phyloP scores from a whole-genome alignment of 1,140 invertebrate species.

The Metaphire vulgaris region DNA sequence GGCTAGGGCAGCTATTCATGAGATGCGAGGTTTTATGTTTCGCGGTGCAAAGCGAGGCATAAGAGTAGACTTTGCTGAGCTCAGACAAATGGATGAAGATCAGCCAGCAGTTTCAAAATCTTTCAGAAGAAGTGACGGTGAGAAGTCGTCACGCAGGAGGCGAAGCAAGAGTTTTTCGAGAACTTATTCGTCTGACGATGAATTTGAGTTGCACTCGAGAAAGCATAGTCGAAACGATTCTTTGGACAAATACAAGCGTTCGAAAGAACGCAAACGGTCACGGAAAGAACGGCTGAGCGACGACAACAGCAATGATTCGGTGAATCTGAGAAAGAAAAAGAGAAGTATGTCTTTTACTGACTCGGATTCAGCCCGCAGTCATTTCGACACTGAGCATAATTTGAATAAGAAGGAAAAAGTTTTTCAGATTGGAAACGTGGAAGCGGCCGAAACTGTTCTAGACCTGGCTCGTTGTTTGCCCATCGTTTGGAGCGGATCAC shows the following conservation, averaged over 20 bases:
- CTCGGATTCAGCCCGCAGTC: background rate
- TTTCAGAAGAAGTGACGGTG: background rate
- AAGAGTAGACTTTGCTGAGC: conserved; percentile 88
- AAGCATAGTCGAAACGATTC: background rate
- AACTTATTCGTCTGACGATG: background rate
- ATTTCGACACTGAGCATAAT: background rate
- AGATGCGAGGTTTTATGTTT: conserved; percentile 89
- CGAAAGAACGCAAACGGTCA: background rate
- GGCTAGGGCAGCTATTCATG: conserved; percentile 88
- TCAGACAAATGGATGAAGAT: conserved; percentile 14
- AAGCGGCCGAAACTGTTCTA: conserved; percentile 34
- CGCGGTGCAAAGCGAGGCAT: conserved; percentile 80
- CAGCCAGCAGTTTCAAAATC: background rate
- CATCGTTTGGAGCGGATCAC: conserved; percentile 83
- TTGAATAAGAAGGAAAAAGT: conserved; percentile 8
- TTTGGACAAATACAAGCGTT: background rate
- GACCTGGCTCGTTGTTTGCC: conserved; percentile 58
- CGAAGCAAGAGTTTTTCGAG: conserved; percentile 5
- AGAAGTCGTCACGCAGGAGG: background rate
- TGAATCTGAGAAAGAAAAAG: background rate
- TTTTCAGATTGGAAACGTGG: conserved; percentile 25
- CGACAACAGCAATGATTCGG: background rate
- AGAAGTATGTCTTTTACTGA: conserved; percentile 5
- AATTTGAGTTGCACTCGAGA: background rate
- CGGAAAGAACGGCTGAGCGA: background rate